phyloP scores from a whole-genome alignment of 2,888 invertebrate species.

The Hirtodrosophila duncani region DNA sequence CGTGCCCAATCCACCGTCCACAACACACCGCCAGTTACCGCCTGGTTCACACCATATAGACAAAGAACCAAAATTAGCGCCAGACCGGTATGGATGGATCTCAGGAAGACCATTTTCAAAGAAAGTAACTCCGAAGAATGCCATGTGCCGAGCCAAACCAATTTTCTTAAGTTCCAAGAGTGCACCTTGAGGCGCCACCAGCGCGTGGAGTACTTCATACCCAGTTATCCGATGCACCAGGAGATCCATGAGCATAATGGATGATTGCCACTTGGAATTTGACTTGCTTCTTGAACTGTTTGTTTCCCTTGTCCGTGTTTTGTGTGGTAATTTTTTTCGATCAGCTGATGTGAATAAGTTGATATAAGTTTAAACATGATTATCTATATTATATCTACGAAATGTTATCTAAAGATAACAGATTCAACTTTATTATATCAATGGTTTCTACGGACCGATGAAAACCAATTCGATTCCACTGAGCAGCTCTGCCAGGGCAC shows the following conservation, averaged over 20 bases:
- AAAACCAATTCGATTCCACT: no score
- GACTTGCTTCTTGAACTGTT: no score
- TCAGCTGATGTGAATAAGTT: no score
- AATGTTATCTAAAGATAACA: no score
- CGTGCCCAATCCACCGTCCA: background rate
- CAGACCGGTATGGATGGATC: background rate
- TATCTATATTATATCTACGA: no score
- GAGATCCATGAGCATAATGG: no score
- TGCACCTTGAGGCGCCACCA: slow-evolving; percentile 4
- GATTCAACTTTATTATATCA: no score
- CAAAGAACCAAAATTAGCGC: background rate
- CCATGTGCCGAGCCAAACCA: background rate
- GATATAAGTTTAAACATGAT: no score
- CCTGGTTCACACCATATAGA: background rate
- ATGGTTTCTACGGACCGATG: no score
- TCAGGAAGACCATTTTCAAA: background rate
- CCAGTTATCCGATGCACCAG: slow-evolving; percentile 6
- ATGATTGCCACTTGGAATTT: no score
- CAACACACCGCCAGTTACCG: background rate
- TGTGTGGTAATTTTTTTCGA: no score
- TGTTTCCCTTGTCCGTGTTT: no score
- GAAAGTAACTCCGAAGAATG: background rate
- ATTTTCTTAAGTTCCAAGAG: background rate
- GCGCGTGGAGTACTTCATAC: slow-evolving; percentile 5
- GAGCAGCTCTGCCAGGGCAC: slow-evolving; percentile 51